These are phyloP conservation scores for Oncorhynchus tshawytscha DNA, from an alignment of 2,113 vertebrate species.

Conservation along the genomic window DNA sequence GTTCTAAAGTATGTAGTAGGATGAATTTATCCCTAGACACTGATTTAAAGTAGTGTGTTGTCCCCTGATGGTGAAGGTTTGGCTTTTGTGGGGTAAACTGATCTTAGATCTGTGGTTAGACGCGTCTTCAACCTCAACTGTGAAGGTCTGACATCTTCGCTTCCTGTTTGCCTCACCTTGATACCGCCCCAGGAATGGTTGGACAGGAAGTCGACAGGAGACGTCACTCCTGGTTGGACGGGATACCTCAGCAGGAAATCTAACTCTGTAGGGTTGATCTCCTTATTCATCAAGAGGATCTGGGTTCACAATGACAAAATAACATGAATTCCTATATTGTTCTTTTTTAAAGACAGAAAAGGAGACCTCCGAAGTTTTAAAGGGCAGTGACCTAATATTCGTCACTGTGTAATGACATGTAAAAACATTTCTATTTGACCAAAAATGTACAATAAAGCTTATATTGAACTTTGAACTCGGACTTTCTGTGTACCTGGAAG, in stretches of 20 bases:
- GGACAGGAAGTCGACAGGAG: slow-evolving; percentile 91
- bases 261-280: slow-evolving; percentile 79
- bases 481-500: slow-evolving; percentile 82
- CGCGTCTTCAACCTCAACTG: neutral
- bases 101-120: neutral
- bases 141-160: neutral
- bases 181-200: slow-evolving; percentile 89
- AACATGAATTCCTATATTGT: no score
- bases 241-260: slow-evolving; percentile 93
- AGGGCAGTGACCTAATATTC: no score
- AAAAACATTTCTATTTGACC: neutral
- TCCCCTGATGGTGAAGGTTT: neutral
- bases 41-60: neutral
- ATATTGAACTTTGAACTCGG: neutral
- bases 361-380: no score
- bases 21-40: no score
- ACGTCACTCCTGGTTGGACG: slow-evolving; percentile 72
- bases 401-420: no score
- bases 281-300: slow-evolving; percentile 88
- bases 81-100: neutral
- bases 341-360: no score
- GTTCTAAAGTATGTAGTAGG: neutral
- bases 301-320: slow-evolving; percentile 46
- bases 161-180: slow-evolving; percentile 77
- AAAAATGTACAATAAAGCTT: neutral